Base-by-base conservation (phyloP, 2,797 vertebrate genomes). In the Cirrhinus molitorella region DNA sequence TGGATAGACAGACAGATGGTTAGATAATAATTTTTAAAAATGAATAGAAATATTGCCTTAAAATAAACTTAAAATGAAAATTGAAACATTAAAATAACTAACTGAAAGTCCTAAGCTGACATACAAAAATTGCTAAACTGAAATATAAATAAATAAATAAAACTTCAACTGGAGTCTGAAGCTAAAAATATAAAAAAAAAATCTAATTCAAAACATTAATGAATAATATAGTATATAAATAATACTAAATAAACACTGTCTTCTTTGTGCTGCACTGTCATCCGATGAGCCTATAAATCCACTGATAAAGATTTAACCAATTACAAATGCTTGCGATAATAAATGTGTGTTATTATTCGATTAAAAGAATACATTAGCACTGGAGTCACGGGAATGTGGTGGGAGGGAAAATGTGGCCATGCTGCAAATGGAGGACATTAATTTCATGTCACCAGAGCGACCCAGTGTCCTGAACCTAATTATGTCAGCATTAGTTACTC, bases 301-400 rank as follows among this genome's bases (percentile, higher is more conserved):
- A 61, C 83, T 84, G 86, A 90, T 90, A 85, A 88, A 87, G 85
- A 79, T 88, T 90, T 87, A 84, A 85, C 65, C 70, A 13, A 71
- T 83, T 76, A 45, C 88, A 88, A 89, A 82, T 85, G 80, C 53
- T 83, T 25, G 11, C 67, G 79, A 73, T 83, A 83, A 89, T 87
- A 81, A 87, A 86, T 76, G 40, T 47, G 55, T 55, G 80, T 87
- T 89, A 70, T 88, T 85, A 81, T 78, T 85, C 68, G 65, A 83
- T 88, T 88, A 87, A 79, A 91, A 84, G 31, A 81, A 79, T 63
- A 63, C 80, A 77, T 70, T 81, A 74, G 66, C 21, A 40, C 34
- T 57, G 43, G 49, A 59, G 65, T 70, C 47, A 63, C 3, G 4
- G 28, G 73, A 77, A 81, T 63, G 72, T 37, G 10, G 65, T 2